Base-by-base conservation (phyloP, 2,797 vertebrate genomes). In the Anguilla anguilla region DNA sequence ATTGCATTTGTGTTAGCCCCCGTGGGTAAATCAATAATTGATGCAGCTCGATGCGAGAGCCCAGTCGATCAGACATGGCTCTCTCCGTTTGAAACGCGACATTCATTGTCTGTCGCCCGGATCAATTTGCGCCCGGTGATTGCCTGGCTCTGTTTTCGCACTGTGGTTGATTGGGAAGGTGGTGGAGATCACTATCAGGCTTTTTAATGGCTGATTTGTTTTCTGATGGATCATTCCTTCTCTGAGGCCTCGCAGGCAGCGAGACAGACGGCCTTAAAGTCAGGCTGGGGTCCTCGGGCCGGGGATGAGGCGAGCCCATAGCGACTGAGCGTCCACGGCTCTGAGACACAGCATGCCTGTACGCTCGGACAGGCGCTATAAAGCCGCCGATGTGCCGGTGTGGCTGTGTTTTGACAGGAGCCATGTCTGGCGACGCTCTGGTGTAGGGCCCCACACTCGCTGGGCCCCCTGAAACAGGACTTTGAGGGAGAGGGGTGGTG, bases 401-500 rank as follows among this genome's bases (percentile, higher is more conserved):
- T 72, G 46, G 59, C 83, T 88, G 90, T 90, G 88, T 94, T 92
- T 89, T 92, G 91, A 93, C 89, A 92, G 91, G 77, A 49, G 77
- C 6, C 17, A 3, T 2, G 77, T 81, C 77, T 4, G 39, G 19
- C 17, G 15, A 46, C 6, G 77, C 1, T 17, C 43, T 35, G 19
- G 0, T 2, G n/a, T 19, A 13, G 69, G 69, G 31, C 22, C 35
- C 55, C 69, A 35, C 69, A 3, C 69, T 74, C 39, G 6, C 74
- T 19, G 74, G 74, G 39, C 31, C 28, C 31, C 28, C 72, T 77
- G 0, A 77, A 77, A 19, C 17, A 39, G 72, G 31, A 3, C 31
- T 39, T 77, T 77, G 35, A 15, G 2, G 31, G 72, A 22, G 72
- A 74, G 69, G 4, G 31, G 69, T 35, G 35, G 4, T 19, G 72